phyloP scores from a whole-genome alignment of 1,140 invertebrate species.

The Notospermus geniculatus region DNA sequence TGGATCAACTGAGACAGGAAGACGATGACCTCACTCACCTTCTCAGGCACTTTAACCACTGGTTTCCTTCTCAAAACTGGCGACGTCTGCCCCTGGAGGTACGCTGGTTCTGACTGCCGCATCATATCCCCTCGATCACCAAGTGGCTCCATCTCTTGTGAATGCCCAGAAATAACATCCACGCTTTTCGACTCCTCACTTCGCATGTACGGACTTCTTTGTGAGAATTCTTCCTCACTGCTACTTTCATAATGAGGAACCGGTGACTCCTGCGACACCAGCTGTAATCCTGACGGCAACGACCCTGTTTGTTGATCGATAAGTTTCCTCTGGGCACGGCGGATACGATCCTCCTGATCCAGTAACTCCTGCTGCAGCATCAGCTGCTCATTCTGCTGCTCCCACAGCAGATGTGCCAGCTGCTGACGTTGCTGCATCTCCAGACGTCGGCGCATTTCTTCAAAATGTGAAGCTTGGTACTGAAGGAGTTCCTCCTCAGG shows the following conservation, averaged over 20 bases:
- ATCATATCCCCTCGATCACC: no score
- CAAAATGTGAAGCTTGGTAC: constrained; percentile 31
- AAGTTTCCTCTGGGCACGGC: neutral
- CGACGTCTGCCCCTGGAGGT: neutral
- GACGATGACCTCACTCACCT: neutral
- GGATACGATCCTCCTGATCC: constrained; percentile 1
- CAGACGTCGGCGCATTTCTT: constrained; percentile 23
- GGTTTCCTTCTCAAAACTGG: neutral
- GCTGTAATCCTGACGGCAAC: neutral
- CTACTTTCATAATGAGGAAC: neutral
- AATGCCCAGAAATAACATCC: neutral
- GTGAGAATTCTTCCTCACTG: neutral
- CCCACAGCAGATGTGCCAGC: constrained; percentile 10
- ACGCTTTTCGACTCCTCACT: neutral
- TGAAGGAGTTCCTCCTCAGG: constrained; percentile 28
- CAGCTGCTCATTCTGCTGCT: constrained; percentile 21
- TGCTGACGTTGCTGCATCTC: constrained; percentile 6
- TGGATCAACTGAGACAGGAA: no score
- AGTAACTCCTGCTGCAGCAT: constrained; percentile 27
- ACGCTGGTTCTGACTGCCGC: constrained; percentile 1
- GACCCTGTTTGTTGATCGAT: neutral
- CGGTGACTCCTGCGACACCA: neutral
- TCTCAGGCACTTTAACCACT: constrained; percentile 1
- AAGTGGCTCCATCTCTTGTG: neutral
- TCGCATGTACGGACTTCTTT: neutral